These are phyloP conservation scores for Hestina assimilis DNA, from an alignment of 1,140 invertebrate species.

Conservation along the genomic window DNA sequence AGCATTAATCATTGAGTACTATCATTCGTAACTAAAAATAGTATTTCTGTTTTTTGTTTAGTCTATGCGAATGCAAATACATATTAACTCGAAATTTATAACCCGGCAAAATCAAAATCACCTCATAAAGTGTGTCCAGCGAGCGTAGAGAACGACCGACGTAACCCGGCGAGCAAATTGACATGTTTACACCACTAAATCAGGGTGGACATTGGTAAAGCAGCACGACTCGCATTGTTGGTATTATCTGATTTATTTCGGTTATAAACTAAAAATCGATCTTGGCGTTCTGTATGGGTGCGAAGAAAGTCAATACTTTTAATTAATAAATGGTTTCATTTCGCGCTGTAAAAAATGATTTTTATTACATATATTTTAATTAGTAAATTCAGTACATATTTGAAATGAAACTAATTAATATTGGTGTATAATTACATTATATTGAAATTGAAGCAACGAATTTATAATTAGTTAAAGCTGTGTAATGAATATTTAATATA, in stretches of 20 bases:
- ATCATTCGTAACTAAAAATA: too few relatives aligned
- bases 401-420: too few relatives aligned
- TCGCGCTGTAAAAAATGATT: neutral
- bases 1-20: too few relatives aligned
- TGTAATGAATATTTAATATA: constrained; percentile 13
- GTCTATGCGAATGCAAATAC: constrained; percentile 21
- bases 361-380: neutral
- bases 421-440: too few relatives aligned
- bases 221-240: constrained; percentile 14
- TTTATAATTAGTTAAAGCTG: too few relatives aligned
- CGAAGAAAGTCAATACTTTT: neutral
- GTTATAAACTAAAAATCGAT: constrained; percentile 43
- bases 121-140: constrained; percentile 43
- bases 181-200: constrained; percentile 55
- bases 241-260: constrained; percentile 44
- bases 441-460: too few relatives aligned
- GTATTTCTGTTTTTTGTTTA: neutral
- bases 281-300: constrained; percentile 30
- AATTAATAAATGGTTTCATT: neutral
- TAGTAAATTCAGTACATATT: too few relatives aligned
- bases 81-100: constrained; percentile 44
- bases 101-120: constrained; percentile 55
- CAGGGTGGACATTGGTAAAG: constrained; percentile 21
- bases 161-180: constrained; percentile 48
- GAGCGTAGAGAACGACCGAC: constrained; percentile 37